A percentile compares a stretch with the other conserved stretches of the same genome.
These are phyloP conservation scores for Empis stercorea DNA, from an alignment of 2,888 invertebrate species.

Conservation along the genomic window DNA sequence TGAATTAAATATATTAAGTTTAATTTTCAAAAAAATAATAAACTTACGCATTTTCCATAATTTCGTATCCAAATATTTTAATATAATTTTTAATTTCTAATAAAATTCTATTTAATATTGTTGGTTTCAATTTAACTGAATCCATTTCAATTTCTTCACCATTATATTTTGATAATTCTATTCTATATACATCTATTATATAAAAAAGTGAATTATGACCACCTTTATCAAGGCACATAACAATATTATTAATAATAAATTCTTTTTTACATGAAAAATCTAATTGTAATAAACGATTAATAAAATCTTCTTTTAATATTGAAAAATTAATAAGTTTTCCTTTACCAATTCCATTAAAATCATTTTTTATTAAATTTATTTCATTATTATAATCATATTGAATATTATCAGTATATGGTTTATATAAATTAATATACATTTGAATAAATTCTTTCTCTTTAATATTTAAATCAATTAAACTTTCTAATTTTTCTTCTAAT, in stretches of 20 bases:
- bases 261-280: neutral
- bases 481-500: neutral
- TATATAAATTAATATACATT: neutral
- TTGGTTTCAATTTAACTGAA: neutral
- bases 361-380: neutral
- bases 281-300: neutral
- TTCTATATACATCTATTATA: neutral
- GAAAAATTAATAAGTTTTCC: neutral
- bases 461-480: neutral
- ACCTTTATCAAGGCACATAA: neutral
- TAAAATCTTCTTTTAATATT: constrained; percentile 1
- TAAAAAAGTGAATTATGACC: neutral
- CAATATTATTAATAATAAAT: neutral
- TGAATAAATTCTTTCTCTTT: neutral
- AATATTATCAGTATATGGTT: neutral
- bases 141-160: neutral
- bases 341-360: neutral
- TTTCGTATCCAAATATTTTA: constrained; percentile 1
- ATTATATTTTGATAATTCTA: neutral
- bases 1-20: neutral
- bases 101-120: neutral
- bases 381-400: neutral
- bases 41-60: neutral
- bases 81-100: neutral
- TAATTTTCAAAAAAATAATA: neutral